Evolutionary conservation across 2,888 invertebrate genomes (phyloP).

Genomic region (Pantelozetes paolii): DNA sequence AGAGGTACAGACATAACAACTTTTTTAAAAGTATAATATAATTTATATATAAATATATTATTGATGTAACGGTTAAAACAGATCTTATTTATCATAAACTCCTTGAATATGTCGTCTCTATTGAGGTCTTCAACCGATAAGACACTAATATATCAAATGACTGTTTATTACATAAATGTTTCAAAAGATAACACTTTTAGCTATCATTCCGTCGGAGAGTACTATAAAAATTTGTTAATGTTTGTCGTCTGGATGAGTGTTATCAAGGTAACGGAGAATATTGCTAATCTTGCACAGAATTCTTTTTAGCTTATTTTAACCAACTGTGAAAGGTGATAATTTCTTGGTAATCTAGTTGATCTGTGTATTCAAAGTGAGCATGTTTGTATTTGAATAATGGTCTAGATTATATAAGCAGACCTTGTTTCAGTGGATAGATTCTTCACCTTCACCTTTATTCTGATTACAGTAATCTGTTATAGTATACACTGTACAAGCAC

Average conservation of each 20-base stretch:
- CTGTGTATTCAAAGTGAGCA: no score
- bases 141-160: not conserved
- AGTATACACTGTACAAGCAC: not conserved
- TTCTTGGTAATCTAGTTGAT: no score
- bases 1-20: slow-evolving; percentile 9
- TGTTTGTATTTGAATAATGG: no score
- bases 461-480: not conserved
- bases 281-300: no score
- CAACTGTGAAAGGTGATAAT: no score
- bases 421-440: not conserved
- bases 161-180: not conserved
- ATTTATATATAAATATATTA: not conserved
- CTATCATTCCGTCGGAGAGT: not conserved
- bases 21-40: not conserved
- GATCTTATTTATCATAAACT: no score
- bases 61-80: no score
- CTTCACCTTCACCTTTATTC: not conserved
- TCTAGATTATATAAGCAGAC: not conserved
- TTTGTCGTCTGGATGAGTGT: no score
- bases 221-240: not conserved
- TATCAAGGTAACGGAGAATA: no score
- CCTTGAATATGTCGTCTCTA: not conserved
- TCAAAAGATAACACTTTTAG: not conserved
- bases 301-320: no score
- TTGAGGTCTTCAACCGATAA: slow-evolving; percentile 34